Conservation (phyloP, 1,140 invertebrate species). For the Cherax quadricarinatus region DNA sequence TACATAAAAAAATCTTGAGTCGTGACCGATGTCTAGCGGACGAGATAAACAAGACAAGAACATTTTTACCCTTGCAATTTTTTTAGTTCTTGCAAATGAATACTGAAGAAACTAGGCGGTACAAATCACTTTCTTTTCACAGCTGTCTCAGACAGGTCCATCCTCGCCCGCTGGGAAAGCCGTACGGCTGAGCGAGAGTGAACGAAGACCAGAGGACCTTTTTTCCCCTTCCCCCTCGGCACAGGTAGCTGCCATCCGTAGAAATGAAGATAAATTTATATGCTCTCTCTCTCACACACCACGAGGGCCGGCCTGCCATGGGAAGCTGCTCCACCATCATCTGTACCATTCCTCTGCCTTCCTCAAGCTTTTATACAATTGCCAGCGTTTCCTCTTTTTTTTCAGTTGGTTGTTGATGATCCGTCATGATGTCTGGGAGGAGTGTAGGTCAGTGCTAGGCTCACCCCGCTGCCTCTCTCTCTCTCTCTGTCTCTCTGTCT, state of each 20-base stretch:
- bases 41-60: conserved; percentile 37
- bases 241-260: conserved; percentile 65
- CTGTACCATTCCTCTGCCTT: neutral
- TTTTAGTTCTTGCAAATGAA: conserved; percentile 68
- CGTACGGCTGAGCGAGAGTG: neutral
- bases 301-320: neutral
- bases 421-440: neutral
- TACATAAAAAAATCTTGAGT: neutral
- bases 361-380: neutral
- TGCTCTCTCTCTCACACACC: neutral
- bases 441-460: too few relatives aligned
- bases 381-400: neutral
- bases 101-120: conserved; percentile 54
- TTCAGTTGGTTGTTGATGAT: neutral
- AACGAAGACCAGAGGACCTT: conserved; percentile 5
- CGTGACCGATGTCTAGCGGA: conserved; percentile 26
- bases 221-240: conserved; percentile 11
- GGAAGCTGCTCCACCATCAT: neutral
- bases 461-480: too few relatives aligned
- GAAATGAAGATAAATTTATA: conserved; percentile 69
- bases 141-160: neutral
- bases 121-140: conserved; percentile 40
- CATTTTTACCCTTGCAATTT: conserved; percentile 63
- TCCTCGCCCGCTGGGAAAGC: neutral
- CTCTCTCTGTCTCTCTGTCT: too few relatives aligned